Base-by-base conservation (phyloP, 2,797 vertebrate species). In the Zonotrichia albicollis region DNA sequence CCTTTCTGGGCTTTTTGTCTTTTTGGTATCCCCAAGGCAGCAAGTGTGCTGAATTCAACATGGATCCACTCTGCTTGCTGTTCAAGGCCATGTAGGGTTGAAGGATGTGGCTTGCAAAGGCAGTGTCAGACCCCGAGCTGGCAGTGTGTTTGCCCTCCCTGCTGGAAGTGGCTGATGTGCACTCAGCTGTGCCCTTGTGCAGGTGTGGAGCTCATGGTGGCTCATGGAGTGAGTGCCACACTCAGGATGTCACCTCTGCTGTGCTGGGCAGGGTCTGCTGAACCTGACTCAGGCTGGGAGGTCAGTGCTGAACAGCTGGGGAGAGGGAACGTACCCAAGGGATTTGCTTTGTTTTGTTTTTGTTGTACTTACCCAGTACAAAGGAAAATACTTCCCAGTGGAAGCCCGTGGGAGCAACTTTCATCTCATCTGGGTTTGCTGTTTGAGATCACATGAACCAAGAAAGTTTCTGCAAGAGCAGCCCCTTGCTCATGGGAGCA, bases 141-240 rank as follows among this genome's bases (percentile, higher is more conserved):
- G 40, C 11, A 16, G 2, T 5, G 67, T 8, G 12, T 48, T 77
- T 67, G 21, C 19, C 36, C 65, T 78, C 48, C 3, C 3, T 21
- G 40, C 32, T 67, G 51, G 18, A 18, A 2, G 29, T 0, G 1
- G 10, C 65, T 45, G 61, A 46, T 1, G 27, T 3, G 43, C n/a
- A 4, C 10, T 50, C 0, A 0, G 30, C 34, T 0, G 1, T 91
- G 76, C 25, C n/a, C 51, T 55, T 43, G 34, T 13, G 38, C 9
- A 10, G 51, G 34, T 1, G 4, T 32, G 2, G 43, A 68, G 79
- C 46, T 73, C 11, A 3, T 0, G 25, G 34, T 3, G 45, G 30
- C 62, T 38, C 1, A 0, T 6, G 25, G 11, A 2, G 1, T 3
- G 5, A 2, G 2, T 51, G 54, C 32, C 6, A 6, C 1, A 0